phyloP scores from a whole-genome alignment of 2,797 vertebrate species.

The Halcyon smyrnensis region DNA sequence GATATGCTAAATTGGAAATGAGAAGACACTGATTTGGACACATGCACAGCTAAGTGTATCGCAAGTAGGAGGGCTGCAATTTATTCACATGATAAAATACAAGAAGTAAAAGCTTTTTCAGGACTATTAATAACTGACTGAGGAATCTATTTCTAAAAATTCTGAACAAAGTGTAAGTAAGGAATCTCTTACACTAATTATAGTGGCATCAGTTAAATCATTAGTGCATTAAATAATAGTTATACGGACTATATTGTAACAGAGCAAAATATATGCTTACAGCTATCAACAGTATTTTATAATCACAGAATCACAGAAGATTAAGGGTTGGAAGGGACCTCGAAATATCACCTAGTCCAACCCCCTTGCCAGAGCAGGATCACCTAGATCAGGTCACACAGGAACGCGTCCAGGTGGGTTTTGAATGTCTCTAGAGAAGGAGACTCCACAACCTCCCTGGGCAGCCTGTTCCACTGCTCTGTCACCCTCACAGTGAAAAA shows the following conservation, averaged over 20 bases:
- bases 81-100: slow-evolving; percentile 27
- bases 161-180: neutral
- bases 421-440: too few relatives aligned
- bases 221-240: neutral
- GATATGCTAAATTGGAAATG: slow-evolving; percentile 13
- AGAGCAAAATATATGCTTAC: neutral
- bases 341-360: too few relatives aligned
- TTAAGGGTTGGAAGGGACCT: too few relatives aligned
- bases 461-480: too few relatives aligned
- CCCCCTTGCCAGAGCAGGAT: too few relatives aligned
- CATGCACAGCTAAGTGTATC: neutral
- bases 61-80: neutral
- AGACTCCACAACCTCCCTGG: too few relatives aligned
- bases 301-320: neutral
- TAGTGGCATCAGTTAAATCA: slow-evolving; percentile 22
- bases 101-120: slow-evolving; percentile 1
- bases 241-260: neutral
- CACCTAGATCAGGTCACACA: too few relatives aligned
- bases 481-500: too few relatives aligned
- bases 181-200: slow-evolving; percentile 30
- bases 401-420: too few relatives aligned
- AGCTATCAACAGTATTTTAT: neutral
- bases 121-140: neutral
- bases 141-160: neutral
- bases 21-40: neutral